phyloP scores from a whole-genome alignment of 2,113 vertebrate genomes.

The Leptocoma aspasia region DNA sequence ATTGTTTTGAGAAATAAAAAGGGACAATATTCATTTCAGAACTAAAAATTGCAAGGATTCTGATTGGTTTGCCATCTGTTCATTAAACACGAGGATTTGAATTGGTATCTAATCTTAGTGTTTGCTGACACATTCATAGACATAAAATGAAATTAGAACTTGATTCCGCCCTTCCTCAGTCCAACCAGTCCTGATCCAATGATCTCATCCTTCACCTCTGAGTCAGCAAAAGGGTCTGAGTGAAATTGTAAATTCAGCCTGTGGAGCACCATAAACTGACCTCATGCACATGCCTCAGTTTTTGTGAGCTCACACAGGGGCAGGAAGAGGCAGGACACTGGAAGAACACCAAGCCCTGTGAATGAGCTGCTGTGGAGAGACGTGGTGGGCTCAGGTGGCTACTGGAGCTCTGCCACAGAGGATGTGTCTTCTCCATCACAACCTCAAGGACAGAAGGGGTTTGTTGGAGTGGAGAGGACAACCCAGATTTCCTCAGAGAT shows the following conservation, averaged over 20 bases:
- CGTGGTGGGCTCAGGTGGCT: accelerated
- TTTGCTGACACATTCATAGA: background rate
- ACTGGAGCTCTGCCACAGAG: background rate
- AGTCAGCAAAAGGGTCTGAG: background rate
- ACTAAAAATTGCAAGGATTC: background rate
- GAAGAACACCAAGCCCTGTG: background rate
- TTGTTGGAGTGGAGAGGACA: background rate
- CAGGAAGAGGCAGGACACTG: background rate
- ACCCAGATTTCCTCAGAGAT: background rate
- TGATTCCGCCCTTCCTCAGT: background rate
- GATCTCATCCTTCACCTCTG: background rate
- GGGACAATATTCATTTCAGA: background rate
- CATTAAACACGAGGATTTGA: background rate
- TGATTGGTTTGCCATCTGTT: background rate
- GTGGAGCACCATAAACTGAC: background rate
- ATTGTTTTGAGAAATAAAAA: background rate
- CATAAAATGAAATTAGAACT: background rate
- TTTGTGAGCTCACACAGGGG: background rate
- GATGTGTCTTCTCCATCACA: background rate
- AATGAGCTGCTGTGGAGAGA: background rate
- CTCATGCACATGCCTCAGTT: background rate
- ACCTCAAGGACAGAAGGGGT: background rate
- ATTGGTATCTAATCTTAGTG: background rate
- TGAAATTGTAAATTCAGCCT: background rate
- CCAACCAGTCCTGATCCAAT: background rate